A percentile compares a stretch with the other conserved stretches of the same genome.
These are phyloP conservation scores for Meiosimyza platycephala DNA, from an alignment of 2,888 invertebrate species.

Conservation along the genomic window DNA sequence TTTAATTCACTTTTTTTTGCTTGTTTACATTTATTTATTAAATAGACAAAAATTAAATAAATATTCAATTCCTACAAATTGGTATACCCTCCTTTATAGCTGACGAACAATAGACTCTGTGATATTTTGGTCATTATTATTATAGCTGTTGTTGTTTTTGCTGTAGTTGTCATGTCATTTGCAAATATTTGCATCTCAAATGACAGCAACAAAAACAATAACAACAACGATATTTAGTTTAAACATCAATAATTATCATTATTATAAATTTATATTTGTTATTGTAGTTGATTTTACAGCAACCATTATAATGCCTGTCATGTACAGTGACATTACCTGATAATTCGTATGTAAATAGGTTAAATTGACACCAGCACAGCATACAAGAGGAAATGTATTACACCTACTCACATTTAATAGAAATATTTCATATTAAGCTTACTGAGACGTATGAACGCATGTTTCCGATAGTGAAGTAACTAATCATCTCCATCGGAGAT, in stretches of 20 bases:
- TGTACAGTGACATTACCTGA: slow-evolving; percentile 40
- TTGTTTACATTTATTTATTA: too few relatives aligned
- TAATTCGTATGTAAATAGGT: slow-evolving; percentile 47
- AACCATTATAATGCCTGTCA: slow-evolving; percentile 35
- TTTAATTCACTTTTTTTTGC: too few relatives aligned
- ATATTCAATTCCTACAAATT: too few relatives aligned
- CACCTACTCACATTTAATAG: slow-evolving; percentile 29
- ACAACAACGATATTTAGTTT: slow-evolving; percentile 33
- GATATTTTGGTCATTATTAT: too few relatives aligned
- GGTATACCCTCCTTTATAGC: too few relatives aligned
- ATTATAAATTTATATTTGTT: slow-evolving; percentile 42
- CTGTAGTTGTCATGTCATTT: slow-evolving; percentile 32
- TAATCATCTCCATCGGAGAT: too few relatives aligned
- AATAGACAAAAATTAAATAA: too few relatives aligned
- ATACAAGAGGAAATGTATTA: slow-evolving; percentile 35
- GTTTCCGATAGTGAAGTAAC: too few relatives aligned
- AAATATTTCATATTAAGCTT: slow-evolving; percentile 1
- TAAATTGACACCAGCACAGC: slow-evolving; percentile 48
- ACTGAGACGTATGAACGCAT: slow-evolving; percentile 3
- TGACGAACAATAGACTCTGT: too few relatives aligned
- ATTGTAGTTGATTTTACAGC: slow-evolving; percentile 13
- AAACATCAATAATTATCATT: slow-evolving; percentile 42
- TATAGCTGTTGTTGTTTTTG: slow-evolving; percentile 8
- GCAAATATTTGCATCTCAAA: slow-evolving; percentile 42
- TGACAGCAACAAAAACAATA: slow-evolving; percentile 32